Evolutionary conservation across 2,113 vertebrate genomes (phyloP).

Genomic region (Beaufortia kweichowensis): DNA sequence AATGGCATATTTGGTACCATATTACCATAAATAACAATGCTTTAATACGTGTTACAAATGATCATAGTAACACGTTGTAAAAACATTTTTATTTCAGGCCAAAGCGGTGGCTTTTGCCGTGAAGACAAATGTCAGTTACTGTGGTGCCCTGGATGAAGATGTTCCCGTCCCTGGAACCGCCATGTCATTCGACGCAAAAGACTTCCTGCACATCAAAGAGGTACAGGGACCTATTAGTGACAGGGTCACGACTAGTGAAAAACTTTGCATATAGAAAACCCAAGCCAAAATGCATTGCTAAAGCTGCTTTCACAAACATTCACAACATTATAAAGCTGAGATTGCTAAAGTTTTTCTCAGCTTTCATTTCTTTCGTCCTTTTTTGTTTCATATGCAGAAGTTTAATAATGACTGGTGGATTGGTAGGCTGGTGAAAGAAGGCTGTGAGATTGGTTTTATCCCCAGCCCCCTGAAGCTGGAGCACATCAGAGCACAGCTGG

Average conservation of each 20-base stretch:
- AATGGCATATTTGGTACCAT: no score
- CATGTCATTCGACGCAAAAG: constrained; percentile 98
- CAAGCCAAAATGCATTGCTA: not conserved
- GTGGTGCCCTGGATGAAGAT: constrained; percentile 95
- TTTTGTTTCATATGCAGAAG: constrained; percentile 74
- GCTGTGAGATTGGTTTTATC: constrained; percentile 98
- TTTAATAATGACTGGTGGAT: constrained; percentile 99
- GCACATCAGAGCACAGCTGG: constrained; percentile 93
- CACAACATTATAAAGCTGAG: not conserved
- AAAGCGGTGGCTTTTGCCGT: constrained; percentile 97
- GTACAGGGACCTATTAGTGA: constrained; percentile 63
- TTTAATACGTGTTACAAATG: no score
- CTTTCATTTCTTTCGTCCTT: not conserved
- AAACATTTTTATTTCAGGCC: constrained; percentile 79
- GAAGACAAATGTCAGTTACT: constrained; percentile 97
- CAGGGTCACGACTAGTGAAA: not conserved
- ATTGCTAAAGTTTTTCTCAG: not conserved
- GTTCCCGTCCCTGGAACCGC: constrained; percentile 97
- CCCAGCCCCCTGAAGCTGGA: constrained; percentile 94
- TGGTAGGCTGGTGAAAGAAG: constrained; percentile 95
- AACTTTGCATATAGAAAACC: not conserved
- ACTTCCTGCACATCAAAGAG: constrained; percentile 99
- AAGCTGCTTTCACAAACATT: not conserved
- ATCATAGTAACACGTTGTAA: no score
- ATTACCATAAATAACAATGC: no score